Evolutionary conservation across 2,113 vertebrate genomes (phyloP).

Genomic region (Mormyrus iriodes): DNA sequence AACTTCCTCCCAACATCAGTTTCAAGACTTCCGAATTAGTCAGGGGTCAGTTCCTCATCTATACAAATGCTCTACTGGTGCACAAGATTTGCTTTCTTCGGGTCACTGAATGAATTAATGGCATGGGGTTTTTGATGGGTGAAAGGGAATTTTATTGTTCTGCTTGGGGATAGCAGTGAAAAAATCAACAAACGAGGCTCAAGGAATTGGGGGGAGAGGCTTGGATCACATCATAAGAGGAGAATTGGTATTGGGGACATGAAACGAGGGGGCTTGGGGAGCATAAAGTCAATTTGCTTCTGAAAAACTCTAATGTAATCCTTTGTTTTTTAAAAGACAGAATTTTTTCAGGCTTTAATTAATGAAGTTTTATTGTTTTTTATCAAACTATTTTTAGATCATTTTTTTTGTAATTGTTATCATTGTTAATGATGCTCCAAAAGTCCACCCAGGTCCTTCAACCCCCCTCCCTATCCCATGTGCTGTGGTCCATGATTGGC

Average conservation of each 20-base stretch:
- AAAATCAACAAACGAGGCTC: neutral
- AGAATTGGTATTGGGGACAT: neutral
- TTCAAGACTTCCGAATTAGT: neutral
- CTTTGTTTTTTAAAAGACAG: neutral
- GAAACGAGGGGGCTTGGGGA: neutral
- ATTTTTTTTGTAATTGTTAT: neutral
- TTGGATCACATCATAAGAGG: neutral
- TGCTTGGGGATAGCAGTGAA: neutral
- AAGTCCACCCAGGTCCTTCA: too few species aligned
- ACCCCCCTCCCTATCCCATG: too few species aligned
- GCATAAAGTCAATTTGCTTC: neutral
- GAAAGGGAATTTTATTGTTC: neutral
- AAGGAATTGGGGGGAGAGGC: neutral
- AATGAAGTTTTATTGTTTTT: neutral
- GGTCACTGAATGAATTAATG: neutral
- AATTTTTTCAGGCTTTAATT: neutral
- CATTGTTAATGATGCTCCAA: neutral
- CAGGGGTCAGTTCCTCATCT: neutral
- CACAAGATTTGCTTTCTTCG: neutral
- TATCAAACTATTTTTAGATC: neutral
- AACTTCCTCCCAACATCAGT: slow-evolving; percentile 1
- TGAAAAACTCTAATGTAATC: neutral
- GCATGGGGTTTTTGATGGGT: neutral
- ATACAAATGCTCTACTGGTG: neutral
- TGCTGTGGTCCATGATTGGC: too few species aligned